These are phyloP conservation scores for Leptonema lineaticorne DNA, from an alignment of 1,140 invertebrate genomes.

Conservation along the genomic window DNA sequence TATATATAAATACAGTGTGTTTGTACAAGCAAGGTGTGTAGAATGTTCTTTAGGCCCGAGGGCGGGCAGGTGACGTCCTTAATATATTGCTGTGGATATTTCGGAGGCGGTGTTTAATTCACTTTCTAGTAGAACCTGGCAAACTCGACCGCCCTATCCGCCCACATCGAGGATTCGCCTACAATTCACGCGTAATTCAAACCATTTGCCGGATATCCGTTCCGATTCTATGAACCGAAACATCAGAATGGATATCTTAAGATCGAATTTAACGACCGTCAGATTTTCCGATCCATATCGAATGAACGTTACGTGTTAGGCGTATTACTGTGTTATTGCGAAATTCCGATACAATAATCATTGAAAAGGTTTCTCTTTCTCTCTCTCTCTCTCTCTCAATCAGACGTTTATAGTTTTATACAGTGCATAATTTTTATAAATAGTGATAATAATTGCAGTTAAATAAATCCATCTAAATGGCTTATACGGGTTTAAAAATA, in stretches of 20 bases:
- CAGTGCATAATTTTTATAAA: no score
- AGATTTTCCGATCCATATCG: no score
- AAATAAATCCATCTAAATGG: no score
- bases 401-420: no score
- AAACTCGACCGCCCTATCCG: no score
- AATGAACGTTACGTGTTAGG: not conserved
- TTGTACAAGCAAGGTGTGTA: not conserved
- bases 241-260: not conserved
- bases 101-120: slow-evolving; percentile 26
- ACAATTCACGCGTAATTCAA: slow-evolving; percentile 25
- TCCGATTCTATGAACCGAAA: slow-evolving; percentile 6
- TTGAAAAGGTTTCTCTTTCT: no score
- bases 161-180: slow-evolving; percentile 3
- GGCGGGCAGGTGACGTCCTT: slow-evolving; percentile 27
- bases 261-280: not conserved
- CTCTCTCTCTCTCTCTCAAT: no score
- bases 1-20: not conserved
- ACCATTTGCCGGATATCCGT: slow-evolving; percentile 13
- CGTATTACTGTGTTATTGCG: no score
- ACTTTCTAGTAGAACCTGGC: slow-evolving; percentile 9
- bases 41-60: not conserved
- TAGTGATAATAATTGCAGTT: no score
- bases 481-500: no score
- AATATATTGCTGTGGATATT: slow-evolving; percentile 32
- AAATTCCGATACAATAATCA: no score